Evolutionary conservation across 2,113 vertebrate species (phyloP), one percentile per base, ranked within the genome.

Genomic region (Melozone crissalis): DNA sequence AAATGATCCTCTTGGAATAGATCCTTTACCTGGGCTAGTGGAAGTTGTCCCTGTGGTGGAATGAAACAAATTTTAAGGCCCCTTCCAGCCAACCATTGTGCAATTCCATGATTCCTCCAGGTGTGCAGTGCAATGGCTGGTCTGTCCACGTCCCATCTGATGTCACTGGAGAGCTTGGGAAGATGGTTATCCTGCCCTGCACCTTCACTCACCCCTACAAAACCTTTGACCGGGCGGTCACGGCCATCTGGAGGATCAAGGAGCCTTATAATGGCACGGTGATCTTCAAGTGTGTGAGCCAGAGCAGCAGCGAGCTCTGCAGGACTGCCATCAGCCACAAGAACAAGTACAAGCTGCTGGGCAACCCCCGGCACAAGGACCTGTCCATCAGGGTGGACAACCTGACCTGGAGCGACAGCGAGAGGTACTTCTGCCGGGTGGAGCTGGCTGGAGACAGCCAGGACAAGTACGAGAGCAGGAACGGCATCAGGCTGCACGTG

Each of bases 161-260:
- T 66, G 98, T 99, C 2, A 98, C 98, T 1, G 99, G 98, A 3
- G 97, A 98, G 4, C 98, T 98, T 5, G 98, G 99, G 35, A 98
- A 98, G 94, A 98, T 96, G 1, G 98, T 97, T 6, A 97, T 99
- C 76, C 98, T 99, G 91, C 98, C 99, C 68, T 99, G 99, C 95
- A 98, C 98, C 49, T 99, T 99, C 97, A 99, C 98, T 44, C 99
- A 99, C 94, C 99, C 99, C 2, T 98, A 99, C 94, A 98, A 98
- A 91, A 98, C 97, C 13, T 98, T 98, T 71, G 98, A 99, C 89
- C 96, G 98, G 71, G 98, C 98, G 24, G 98, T 99, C 92, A 98
- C 98, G 0, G 98, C 98, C 92, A 96, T 98, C 69, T 99, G 99
- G 99, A 98, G 98, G 52, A 95, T 98, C 87, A 98, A 97, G 52